Evolutionary conservation across 2,797 vertebrate genomes (phyloP), one percentile per base, ranked within the genome.

Genomic region (Acipenser oxyrinchus): DNA sequence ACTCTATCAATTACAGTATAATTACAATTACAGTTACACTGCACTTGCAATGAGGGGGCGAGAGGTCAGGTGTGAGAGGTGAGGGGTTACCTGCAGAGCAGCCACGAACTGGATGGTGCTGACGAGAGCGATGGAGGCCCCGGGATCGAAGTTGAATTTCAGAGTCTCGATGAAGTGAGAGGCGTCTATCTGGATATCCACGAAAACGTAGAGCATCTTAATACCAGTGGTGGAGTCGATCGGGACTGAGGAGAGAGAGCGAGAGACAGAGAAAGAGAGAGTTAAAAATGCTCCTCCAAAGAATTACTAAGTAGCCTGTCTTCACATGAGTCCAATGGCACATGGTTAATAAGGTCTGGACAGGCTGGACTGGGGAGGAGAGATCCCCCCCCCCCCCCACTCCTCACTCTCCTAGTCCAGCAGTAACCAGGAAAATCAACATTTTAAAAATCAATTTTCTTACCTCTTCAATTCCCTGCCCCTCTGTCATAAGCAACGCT

Each of bases 51-150:
- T n/a, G n/a, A 72, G 74, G 76, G 6, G 0, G 8, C 48, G 37
- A n/a, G 8, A 10, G 12, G 59, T 10, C 2, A 61, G 51, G n/a
- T 57, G 66, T 5, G 4, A 51, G 13, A 51, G 49, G 55, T n/a
- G 10, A n/a, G 55, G 8, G 66, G 74, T 90, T 78, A 99, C 97
- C 95, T 99, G 97, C 74, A 99, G 71, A 0, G 95, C 90, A 6
- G 96, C 91, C 71, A 98, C 95, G 1, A 99, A 99, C 88, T 99
- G 97, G 84, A 98, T 93, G 67, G 97, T 99, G 92, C 96, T 98
- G 86, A 99, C 95, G 0, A 99, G 89, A 1, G 94, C 94, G 71
- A 99, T 84, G 1, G 86, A 84, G n/a, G 85, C 81, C 75, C 89
- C 91, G 0, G 73, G 71, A 4, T 85, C 6, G 48, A 99, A 96